Evolutionary conservation across 1,140 invertebrate species (phyloP).

Genomic region (Drosophila kikkawai): DNA sequence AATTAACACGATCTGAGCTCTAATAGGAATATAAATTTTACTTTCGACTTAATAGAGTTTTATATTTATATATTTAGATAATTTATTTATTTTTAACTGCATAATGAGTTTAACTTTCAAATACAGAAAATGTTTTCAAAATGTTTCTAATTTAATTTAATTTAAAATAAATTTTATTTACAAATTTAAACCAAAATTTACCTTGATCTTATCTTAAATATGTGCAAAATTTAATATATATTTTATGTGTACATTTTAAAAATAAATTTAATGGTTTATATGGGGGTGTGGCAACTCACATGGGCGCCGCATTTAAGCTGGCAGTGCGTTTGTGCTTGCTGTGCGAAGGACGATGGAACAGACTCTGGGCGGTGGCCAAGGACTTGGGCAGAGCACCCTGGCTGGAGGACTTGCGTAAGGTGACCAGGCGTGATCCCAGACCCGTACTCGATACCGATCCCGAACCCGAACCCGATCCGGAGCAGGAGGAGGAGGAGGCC

Average conservation of each 20-base stretch:
- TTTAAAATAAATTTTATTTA: not conserved
- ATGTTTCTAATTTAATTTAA: not conserved
- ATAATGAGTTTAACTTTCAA: not conserved
- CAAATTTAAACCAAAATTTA: too few species aligned
- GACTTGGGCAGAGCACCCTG: constrained; percentile 74
- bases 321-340: constrained; percentile 69
- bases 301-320: constrained; percentile 67
- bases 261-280: constrained; percentile 20
- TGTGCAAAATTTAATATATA: not conserved
- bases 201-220: not conserved
- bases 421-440: constrained; percentile 51
- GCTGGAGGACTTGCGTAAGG: constrained; percentile 69
- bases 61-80: not conserved
- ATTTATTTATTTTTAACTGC: too few species aligned
- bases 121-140: too few species aligned
- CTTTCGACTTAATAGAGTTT: not conserved
- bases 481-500: constrained; percentile 41
- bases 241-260: not conserved
- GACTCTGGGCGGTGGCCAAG: constrained; percentile 70
- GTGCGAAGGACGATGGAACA: constrained; percentile 57
- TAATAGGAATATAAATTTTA: not conserved
- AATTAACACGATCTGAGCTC: not conserved
- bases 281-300: constrained; percentile 60
- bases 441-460: constrained; percentile 14
- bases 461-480: constrained; percentile 22